Base-by-base conservation (phyloP, 2,113 vertebrate species). In the Otis tarda region DNA sequence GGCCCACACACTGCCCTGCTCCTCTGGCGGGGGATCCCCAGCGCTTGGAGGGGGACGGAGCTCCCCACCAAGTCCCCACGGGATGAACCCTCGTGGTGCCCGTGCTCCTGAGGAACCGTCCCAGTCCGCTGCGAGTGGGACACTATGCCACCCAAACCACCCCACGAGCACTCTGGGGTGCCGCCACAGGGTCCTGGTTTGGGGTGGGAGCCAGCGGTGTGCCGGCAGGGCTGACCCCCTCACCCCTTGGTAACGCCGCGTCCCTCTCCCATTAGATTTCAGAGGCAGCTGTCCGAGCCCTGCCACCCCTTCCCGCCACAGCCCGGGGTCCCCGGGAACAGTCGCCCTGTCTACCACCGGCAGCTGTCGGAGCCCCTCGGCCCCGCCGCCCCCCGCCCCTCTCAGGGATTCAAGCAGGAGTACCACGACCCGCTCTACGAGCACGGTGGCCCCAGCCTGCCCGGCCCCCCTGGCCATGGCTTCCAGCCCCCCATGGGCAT, bases 341-440 rank as follows among this genome's bases (percentile, higher is more conserved):
- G 97, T 70, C 98, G 98, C 82, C 99, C 99, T 1, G 94, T 98
- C 12, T 99, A 99, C 97, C 99, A 99, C 89, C 98, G 99, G 86
- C 99, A 99, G 97, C 98, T 99, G 98, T 99, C 99, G 0, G 99
- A 99, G 96, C 99, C 99, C 3, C 94, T 99, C 18, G 98, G 98
- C 93, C 98, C 98, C 1, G 94, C 97, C 8, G 87, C 97, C 91
- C 95, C 98, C 8, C 96, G 81, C 4, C 98, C 99, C 45, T 97
- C 98, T 92, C 99, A 99, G 98, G 98, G 98, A 95, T 99, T 99
- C 98, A 99, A 99, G 95, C 99, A 99, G 93, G 99, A 99, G 95
- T 98, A 99, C 92, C 97, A 98, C 0, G 99, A 99, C 97, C 98
- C 99, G 0, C 98, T 98, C 28, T 99, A 99, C 22, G 99, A 99